These are phyloP conservation scores for Bemisia tabaci DNA, from an alignment of 1,140 invertebrate species.

Conservation along the genomic window DNA sequence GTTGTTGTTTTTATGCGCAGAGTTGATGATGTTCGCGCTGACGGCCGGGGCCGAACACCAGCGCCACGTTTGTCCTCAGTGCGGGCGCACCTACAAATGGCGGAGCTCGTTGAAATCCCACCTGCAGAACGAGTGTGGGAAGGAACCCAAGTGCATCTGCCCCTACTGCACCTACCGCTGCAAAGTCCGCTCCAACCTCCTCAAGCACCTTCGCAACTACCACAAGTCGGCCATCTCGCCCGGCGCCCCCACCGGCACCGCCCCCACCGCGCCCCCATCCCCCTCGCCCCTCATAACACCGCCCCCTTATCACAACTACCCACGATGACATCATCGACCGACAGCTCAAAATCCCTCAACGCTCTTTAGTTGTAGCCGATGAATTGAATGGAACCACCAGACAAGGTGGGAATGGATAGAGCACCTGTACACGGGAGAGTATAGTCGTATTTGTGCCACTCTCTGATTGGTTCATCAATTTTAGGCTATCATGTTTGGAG, in stretches of 20 bases:
- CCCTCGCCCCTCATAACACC: not conserved
- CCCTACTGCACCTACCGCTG: constrained; percentile 32
- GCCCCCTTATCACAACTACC: not conserved
- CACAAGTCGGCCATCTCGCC: constrained; percentile 14
- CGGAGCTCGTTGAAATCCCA: constrained; percentile 47
- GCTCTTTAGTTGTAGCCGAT: not conserved
- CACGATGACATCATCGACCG: not conserved
- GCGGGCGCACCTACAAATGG: constrained; percentile 42
- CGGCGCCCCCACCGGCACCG: not conserved
- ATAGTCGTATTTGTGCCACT: constrained; percentile 4
- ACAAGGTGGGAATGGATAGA: not conserved
- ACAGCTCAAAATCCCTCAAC: not conserved
- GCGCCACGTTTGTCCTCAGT: constrained; percentile 24
- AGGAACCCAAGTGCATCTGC: constrained; percentile 21
- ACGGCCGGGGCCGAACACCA: constrained; percentile 6
- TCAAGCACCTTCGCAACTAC: constrained; percentile 21
- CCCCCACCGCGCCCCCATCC: not conserved
- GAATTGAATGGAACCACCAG: not conserved
- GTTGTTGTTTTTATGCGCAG: not conserved
- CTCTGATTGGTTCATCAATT: constrained; percentile 8
- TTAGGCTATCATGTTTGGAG: too few relatives aligned
- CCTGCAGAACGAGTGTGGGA: constrained; percentile 32
- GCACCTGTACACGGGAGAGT: constrained; percentile 2
- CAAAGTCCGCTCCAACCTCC: constrained; percentile 19
- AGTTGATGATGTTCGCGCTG: not conserved